Evolutionary conservation across 2,113 vertebrate species (phyloP).

Genomic region (Philantomba maxwellii): DNA sequence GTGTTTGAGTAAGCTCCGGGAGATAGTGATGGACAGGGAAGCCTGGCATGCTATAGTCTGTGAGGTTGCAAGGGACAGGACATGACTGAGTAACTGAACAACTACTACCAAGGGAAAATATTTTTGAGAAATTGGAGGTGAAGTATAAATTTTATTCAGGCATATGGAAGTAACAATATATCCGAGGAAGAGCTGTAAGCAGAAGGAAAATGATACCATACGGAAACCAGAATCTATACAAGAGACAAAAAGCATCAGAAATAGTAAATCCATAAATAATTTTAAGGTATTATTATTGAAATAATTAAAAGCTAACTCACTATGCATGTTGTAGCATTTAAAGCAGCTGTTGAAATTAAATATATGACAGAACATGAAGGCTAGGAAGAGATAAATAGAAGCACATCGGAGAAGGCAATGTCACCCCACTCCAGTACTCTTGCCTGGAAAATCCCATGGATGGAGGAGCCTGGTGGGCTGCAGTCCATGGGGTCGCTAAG

Average conservation of each 20-base stretch:
- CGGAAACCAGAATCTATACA: neutral
- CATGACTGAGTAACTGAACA: neutral
- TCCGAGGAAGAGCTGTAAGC: neutral
- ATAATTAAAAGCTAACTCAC: neutral
- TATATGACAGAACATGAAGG: neutral
- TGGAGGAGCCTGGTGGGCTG: no score
- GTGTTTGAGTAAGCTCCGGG: rapidly evolving
- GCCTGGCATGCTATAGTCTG: neutral
- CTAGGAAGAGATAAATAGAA: neutral
- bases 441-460: no score
- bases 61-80: neutral
- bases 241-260: neutral
- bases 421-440: no score
- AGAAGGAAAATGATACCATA: neutral
- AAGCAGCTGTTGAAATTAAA: neutral
- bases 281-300: neutral
- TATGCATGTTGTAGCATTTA: neutral
- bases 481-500: no score
- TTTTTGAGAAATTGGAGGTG: neutral
- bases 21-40: neutral
- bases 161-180: neutral
- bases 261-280: neutral
- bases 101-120: neutral
- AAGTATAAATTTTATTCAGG: neutral
- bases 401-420: no score